Conservation (phyloP, 37 sponge, comb jelly and placozoan species). For the Axinella damicornis region DNA sequence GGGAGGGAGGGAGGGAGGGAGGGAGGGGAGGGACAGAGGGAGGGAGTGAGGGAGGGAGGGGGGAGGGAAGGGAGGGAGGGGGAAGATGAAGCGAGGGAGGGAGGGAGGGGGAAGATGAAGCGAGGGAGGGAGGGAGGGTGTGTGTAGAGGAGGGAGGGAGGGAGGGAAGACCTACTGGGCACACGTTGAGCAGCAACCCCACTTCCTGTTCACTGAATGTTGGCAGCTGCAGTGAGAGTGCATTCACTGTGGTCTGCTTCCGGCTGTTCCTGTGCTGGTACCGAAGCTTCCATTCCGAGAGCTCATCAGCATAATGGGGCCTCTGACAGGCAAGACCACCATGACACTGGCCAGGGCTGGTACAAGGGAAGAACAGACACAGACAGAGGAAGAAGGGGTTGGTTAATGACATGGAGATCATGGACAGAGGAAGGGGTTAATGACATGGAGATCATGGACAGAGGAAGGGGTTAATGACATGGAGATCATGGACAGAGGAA, state of each 20-base stretch:
- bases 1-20: not conserved
- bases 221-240: not conserved
- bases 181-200: not conserved
- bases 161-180: not conserved
- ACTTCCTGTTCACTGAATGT: not conserved
- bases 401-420: no score
- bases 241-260: not conserved
- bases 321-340: constrained; percentile 2
- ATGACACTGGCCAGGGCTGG: not conserved
- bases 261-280: constrained; percentile 22
- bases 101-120: not conserved
- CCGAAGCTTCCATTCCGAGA: constrained; percentile 36
- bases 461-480: no score
- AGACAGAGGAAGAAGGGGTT: no score
- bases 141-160: not conserved
- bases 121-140: not conserved
- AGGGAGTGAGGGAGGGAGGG: not conserved
- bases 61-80: not conserved
- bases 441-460: no score
- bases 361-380: no score
- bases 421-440: no score
- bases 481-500: no score
- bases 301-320: constrained; percentile 47
- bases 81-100: not conserved
- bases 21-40: not conserved